Conservation (phyloP, 2,888 invertebrate genomes). For the Homarus gammarus region DNA sequence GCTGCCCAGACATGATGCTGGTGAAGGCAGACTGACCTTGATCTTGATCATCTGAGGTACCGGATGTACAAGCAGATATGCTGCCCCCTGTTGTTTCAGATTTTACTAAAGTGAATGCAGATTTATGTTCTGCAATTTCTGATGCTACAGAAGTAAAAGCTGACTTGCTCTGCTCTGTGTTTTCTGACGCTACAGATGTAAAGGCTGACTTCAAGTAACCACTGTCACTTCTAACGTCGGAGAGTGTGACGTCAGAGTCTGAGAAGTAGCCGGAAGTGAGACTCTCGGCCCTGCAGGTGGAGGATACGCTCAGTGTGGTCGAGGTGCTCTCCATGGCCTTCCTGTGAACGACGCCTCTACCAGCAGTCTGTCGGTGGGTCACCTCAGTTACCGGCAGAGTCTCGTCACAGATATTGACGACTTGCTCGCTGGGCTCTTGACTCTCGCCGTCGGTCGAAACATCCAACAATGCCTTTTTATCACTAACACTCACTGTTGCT, state of each 20-base stretch:
- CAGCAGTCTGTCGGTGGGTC: not conserved
- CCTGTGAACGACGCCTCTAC: constrained; percentile 7
- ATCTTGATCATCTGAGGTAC: constrained; percentile 12
- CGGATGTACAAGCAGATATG: constrained; percentile 39
- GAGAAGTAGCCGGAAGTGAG: constrained; percentile 73
- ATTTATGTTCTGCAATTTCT: not conserved
- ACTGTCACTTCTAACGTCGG: constrained; percentile 55
- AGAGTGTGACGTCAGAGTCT: constrained; percentile 66
- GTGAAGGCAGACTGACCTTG: not conserved
- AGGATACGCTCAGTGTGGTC: constrained; percentile 46
- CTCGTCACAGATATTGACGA: constrained; percentile 20
- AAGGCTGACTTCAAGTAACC: constrained; percentile 24
- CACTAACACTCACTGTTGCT: not conserved
- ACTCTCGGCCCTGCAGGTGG: constrained; percentile 70
- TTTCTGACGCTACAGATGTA: constrained; percentile 32
- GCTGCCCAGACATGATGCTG: not conserved
- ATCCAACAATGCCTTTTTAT: constrained; percentile 18
- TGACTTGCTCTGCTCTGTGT: not conserved
- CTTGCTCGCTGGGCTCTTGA: not conserved
- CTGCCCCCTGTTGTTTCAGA: constrained; percentile 1
- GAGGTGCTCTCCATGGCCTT: constrained; percentile 24
- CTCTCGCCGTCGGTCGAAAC: constrained; percentile 13
- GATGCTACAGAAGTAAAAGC: not conserved
- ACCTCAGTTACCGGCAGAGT: constrained; percentile 9
- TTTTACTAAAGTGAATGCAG: constrained; percentile 7